Evolutionary conservation across 2,113 vertebrate genomes (phyloP), one percentile per base, ranked within the genome.

Genomic region (Indri indri): DNA sequence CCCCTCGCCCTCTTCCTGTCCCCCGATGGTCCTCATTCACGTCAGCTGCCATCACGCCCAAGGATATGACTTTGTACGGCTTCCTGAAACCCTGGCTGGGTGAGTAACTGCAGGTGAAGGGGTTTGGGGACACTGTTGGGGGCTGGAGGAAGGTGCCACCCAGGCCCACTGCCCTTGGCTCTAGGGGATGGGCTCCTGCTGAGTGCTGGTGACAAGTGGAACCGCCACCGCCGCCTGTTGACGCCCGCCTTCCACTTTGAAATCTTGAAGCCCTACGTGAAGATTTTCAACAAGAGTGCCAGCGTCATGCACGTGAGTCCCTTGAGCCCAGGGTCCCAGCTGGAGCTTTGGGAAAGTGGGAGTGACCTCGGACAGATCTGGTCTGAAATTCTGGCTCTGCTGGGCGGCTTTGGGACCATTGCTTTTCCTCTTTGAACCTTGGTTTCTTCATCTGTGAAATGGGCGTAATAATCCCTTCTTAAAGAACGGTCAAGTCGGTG

Each of bases 81-180:
- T 99, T 99, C 91, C 98, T 99, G 88, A 99, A 98, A 73, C 99
- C 99, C 3, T 99, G 99, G 99, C 96, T 99, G 34, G 99, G 99
- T 99, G 98, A 99, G 99, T 98, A 59, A 34, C 82, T 79, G 30
- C 8, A 59, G 81, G 27, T n/a, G 16, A 50, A 54, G 18, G 71
- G 71, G 84, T 9, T 7, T 57, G 73, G 70, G 70, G 50, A 42
- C 2, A 45, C 1, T 12, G 8, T 71, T 18, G 12, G 70, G 66
- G 45, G 18, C 6, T 40, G 14, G 25, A 30, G 20, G 14, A 80
- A 85, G 45, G 45, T 59, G 16, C 9, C 59, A 32, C 40, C 66
- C 3, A 77, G 76, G 16, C 23, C 23, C 23, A 94, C 42, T 68
- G 45, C 66, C 22, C 2, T 5, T 23, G 93, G 16, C 50, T 91